Conservation (phyloP, 2,797 vertebrate species). For the Tadarida brasiliensis region DNA sequence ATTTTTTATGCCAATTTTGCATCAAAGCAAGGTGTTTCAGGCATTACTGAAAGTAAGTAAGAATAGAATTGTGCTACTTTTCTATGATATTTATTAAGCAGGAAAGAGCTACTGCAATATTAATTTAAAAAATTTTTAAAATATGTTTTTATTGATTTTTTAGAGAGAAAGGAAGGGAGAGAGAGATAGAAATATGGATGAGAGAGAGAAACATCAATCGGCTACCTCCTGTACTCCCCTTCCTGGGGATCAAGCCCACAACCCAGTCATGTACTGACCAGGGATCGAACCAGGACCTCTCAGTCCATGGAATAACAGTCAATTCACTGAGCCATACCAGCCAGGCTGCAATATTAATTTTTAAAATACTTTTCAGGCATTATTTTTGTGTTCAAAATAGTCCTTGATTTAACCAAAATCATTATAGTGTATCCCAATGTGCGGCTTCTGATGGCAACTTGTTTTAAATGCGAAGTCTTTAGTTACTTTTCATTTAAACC, state of each 20-base stretch:
- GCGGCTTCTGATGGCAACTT: constrained; percentile 18
- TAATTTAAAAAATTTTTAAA: background rate
- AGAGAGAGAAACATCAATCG: too few relatives aligned
- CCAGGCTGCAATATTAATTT: background rate
- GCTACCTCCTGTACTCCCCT: too few relatives aligned
- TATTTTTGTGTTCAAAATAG: constrained; percentile 50
- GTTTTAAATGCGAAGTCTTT: background rate
- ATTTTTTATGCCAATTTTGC: constrained; percentile 57
- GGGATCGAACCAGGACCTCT: too few relatives aligned
- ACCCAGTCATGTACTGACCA: too few relatives aligned
- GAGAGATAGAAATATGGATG: too few relatives aligned
- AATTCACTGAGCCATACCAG: too few relatives aligned
- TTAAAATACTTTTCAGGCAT: constrained; percentile 29
- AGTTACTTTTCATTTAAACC: constrained; percentile 32
- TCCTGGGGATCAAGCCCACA: too few relatives aligned
- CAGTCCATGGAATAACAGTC: too few relatives aligned
- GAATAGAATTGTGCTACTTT: constrained; percentile 45
- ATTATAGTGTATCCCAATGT: background rate
- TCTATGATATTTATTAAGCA: constrained; percentile 35
- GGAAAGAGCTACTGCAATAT: constrained; percentile 25
- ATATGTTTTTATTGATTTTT: too few relatives aligned
- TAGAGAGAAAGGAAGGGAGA: too few relatives aligned
- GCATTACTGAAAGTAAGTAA: constrained; percentile 40
- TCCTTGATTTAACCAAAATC: constrained; percentile 36
- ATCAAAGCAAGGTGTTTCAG: constrained; percentile 39